phyloP scores from a whole-genome alignment of 2,797 vertebrate genomes.

The Phoeniculus purpureus region DNA sequence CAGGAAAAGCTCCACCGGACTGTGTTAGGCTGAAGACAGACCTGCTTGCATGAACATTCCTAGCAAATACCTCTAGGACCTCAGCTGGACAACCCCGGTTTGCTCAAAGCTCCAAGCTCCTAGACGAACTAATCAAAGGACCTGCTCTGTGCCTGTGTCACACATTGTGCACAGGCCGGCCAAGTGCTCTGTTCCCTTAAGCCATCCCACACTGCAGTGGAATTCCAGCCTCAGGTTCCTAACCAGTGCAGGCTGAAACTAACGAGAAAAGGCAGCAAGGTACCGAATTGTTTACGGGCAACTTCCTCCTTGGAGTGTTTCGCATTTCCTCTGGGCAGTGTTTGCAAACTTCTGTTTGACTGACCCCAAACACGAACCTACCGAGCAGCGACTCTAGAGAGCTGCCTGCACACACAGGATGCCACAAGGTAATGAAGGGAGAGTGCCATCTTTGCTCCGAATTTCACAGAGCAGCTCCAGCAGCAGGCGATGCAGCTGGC shows the following conservation, averaged over 20 bases:
- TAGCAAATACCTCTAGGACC: background rate
- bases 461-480: conserved; percentile 61
- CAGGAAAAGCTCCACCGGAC: background rate
- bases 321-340: conserved; percentile 58
- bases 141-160: background rate
- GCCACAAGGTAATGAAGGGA: conserved; percentile 51
- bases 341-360: conserved; percentile 52
- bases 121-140: conserved; percentile 32
- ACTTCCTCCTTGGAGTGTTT: background rate
- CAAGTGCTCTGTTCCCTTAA: conserved; percentile 33
- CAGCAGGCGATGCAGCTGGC: conserved; percentile 53
- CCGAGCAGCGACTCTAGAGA: conserved; percentile 41
- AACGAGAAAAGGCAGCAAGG: conserved; percentile 38
- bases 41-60: background rate
- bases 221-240: conserved; percentile 45
- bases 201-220: conserved; percentile 37
- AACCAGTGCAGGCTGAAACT: conserved; percentile 42
- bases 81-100: background rate
- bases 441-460: conserved; percentile 38
- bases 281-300: conserved; percentile 32
- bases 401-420: conserved; percentile 38
- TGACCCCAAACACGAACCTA: conserved; percentile 33
- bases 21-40: background rate
- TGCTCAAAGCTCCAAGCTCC: conserved; percentile 19
- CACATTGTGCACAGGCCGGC: conserved; percentile 57